Evolutionary conservation across 2,888 invertebrate genomes (phyloP).

Genomic region (Leptothorax acervorum): DNA sequence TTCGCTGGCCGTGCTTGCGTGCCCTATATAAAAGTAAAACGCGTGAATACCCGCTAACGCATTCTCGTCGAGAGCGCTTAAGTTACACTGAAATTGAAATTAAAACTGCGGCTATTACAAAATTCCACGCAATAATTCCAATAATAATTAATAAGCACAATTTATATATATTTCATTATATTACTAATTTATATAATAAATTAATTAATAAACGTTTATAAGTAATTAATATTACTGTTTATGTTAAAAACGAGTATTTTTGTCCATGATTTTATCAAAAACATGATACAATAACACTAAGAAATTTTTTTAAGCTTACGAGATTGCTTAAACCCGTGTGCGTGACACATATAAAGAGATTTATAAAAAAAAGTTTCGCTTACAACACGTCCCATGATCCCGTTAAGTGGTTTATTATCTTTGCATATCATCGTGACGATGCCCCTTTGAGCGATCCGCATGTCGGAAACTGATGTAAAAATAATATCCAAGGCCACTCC

Average conservation of each 20-base stretch:
- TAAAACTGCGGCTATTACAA: neutral
- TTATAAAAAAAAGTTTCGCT: constrained; percentile 5
- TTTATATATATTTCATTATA: constrained; percentile 2
- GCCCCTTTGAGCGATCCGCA: constrained; percentile 57
- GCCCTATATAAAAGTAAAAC: constrained; percentile 54
- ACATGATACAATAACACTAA: neutral
- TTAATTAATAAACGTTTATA: constrained; percentile 1
- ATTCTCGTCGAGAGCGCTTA: constrained; percentile 16
- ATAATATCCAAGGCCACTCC: constrained; percentile 72
- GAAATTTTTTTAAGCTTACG: no score
- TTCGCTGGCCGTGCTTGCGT: constrained; percentile 56
- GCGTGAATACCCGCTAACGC: constrained; percentile 17
- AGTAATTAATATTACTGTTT: constrained; percentile 13
- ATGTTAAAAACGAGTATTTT: neutral
- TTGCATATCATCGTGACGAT: constrained; percentile 29
- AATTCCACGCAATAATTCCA: constrained; percentile 13
- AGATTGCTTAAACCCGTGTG: neutral
- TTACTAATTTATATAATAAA: constrained; percentile 17
- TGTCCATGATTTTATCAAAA: neutral
- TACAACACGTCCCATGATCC: neutral
- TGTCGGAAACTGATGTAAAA: constrained; percentile 65
- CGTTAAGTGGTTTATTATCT: constrained; percentile 37
- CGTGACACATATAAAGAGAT: neutral
- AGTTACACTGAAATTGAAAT: constrained; percentile 25
- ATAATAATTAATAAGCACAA: constrained; percentile 30